Evolutionary conservation across 2,888 invertebrate species (phyloP).

Genomic region (Pediacus dermestoides): DNA sequence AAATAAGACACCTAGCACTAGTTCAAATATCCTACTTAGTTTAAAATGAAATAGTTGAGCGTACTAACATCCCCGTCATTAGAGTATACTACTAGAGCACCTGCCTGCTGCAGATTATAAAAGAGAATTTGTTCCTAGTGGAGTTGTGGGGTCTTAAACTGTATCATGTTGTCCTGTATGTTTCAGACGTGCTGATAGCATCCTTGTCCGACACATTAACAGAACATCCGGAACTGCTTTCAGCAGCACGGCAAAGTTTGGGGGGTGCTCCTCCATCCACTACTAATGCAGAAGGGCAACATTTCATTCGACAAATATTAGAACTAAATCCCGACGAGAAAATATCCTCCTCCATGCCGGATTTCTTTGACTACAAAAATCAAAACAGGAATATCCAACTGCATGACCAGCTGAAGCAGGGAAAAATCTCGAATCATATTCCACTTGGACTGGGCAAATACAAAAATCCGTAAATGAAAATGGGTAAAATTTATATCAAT

Average conservation of each 20-base stretch:
- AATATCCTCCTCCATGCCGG: constrained; percentile 40
- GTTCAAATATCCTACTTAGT: too few species aligned
- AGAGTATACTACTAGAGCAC: too few species aligned
- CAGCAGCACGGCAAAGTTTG: constrained; percentile 28
- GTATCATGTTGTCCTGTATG: too few species aligned
- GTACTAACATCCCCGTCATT: too few species aligned
- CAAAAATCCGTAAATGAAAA: constrained; percentile 6
- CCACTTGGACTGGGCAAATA: constrained; percentile 4
- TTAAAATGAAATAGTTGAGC: too few species aligned
- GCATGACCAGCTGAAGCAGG: background rate
- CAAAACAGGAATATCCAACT: constrained; percentile 5
- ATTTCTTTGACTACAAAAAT: constrained; percentile 7
- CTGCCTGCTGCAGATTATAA: too few species aligned
- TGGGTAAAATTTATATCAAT: too few species aligned
- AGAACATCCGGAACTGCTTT: constrained; percentile 66
- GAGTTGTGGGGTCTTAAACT: too few species aligned
- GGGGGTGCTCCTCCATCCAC: constrained; percentile 1
- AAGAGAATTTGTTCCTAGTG: too few species aligned
- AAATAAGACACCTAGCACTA: too few species aligned
- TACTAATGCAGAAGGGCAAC: constrained; percentile 34
- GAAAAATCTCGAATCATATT: background rate
- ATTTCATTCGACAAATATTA: constrained; percentile 54
- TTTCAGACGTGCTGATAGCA: constrained; percentile 68
- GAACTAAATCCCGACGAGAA: constrained; percentile 53
- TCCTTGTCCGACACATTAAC: constrained; percentile 70